These are phyloP conservation scores for Gavialis gangeticus DNA, from an alignment of 2,113 vertebrate species.

Conservation along the genomic window DNA sequence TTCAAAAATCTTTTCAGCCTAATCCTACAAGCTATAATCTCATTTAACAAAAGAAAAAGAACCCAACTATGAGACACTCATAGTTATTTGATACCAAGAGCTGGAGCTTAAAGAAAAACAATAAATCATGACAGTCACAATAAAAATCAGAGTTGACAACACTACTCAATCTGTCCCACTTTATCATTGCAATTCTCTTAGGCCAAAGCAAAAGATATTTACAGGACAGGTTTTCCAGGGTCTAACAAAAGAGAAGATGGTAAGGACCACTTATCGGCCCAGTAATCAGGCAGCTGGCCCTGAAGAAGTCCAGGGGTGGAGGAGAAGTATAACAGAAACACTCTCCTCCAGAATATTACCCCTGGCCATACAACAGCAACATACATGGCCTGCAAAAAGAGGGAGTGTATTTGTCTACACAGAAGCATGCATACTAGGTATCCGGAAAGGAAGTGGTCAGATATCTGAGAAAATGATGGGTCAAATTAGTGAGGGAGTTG, in stretches of 20 bases:
- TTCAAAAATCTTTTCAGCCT: not conserved
- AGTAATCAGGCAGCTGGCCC: not conserved
- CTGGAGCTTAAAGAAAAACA: not conserved
- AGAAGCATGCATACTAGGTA: not conserved
- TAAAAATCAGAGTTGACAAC: not conserved
- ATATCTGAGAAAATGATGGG: not conserved
- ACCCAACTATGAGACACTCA: not conserved
- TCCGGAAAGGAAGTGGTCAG: not conserved
- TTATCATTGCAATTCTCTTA: not conserved
- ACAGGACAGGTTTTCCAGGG: not conserved
- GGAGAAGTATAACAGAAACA: not conserved
- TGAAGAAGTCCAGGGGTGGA: not conserved
- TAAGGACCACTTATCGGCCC: not conserved
- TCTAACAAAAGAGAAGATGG: not conserved
- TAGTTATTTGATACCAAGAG: not conserved
- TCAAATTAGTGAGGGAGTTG: not conserved
- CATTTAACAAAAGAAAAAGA: not conserved
- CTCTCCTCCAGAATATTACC: not conserved
- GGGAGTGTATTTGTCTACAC: not conserved
- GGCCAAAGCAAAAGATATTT: not conserved
- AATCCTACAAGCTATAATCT: not conserved
- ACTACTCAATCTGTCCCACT: not conserved
- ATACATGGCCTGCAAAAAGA: not conserved
- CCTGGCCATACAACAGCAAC: not conserved
- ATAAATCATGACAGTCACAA: not conserved